Conservation (phyloP, 1,140 invertebrate genomes). For the Psix sp. region DNA sequence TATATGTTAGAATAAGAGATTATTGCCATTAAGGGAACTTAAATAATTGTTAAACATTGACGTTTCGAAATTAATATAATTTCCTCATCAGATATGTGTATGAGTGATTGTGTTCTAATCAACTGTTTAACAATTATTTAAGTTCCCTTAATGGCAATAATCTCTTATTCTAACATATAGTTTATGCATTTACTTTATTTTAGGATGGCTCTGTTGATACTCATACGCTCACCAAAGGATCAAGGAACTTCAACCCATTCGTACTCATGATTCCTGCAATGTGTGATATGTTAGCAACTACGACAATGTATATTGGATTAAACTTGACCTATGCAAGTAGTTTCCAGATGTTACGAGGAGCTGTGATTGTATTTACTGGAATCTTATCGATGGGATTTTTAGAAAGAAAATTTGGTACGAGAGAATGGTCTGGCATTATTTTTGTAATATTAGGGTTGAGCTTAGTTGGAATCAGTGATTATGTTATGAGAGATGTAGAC, state of each 20-base stretch:
- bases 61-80: too few relatives aligned
- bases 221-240: slow-evolving; percentile 81
- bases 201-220: slow-evolving; percentile 79
- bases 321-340: slow-evolving; percentile 95
- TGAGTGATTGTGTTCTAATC: too few relatives aligned
- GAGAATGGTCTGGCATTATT: slow-evolving; percentile 91
- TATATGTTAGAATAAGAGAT: too few relatives aligned
- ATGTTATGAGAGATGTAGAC: slow-evolving; percentile 76
- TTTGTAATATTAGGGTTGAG: slow-evolving; percentile 88
- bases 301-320: slow-evolving; percentile 93
- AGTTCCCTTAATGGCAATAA: too few relatives aligned
- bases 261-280: slow-evolving; percentile 90
- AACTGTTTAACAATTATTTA: too few relatives aligned
- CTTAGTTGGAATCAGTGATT: slow-evolving; percentile 90
- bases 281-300: slow-evolving; percentile 90
- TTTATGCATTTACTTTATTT: slow-evolving; percentile 44
- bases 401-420: slow-evolving; percentile 80
- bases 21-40: too few relatives aligned
- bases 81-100: too few relatives aligned
- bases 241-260: slow-evolving; percentile 85
- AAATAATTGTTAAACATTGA: too few relatives aligned
- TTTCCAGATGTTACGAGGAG: slow-evolving; percentile 97
- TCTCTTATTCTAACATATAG: too few relatives aligned
- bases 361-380: slow-evolving; percentile 96
- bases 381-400: slow-evolving; percentile 93